phyloP scores from a whole-genome alignment of 1,140 invertebrate genomes.

The Oncopeltus fasciatus region DNA sequence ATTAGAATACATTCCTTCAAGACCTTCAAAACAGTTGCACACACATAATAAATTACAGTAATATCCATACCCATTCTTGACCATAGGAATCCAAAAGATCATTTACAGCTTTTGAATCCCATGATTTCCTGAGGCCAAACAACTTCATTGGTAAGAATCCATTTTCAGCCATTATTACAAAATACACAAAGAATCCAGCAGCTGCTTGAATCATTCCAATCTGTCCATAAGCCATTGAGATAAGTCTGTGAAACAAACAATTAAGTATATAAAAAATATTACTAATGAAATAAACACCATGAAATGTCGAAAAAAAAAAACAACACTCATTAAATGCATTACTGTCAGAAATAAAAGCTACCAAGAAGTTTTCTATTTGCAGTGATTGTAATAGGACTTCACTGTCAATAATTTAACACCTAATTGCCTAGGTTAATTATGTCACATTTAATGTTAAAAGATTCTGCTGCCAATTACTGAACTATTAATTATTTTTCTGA shows the following conservation, averaged over 20 bases:
- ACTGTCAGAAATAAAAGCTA: too few relatives aligned
- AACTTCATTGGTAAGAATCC: conserved; percentile 63
- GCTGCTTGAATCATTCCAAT: conserved; percentile 99
- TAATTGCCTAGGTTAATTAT: too few relatives aligned
- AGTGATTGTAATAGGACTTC: too few relatives aligned
- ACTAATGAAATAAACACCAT: too few relatives aligned
- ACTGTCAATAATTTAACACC: too few relatives aligned
- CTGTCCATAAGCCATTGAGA: conserved; percentile 95
- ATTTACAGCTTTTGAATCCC: conserved; percentile 92
- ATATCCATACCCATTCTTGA: conserved; percentile 93
- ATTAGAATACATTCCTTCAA: conserved; percentile 85
- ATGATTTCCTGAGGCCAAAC: conserved; percentile 82
- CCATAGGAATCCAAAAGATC: conserved; percentile 93
- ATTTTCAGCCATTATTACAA: too few relatives aligned
- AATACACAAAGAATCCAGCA: conserved; percentile 97
- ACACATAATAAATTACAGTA: not conserved
- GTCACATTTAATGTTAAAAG: too few relatives aligned
- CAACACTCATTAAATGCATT: too few relatives aligned
- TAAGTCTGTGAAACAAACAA: conserved; percentile 47
- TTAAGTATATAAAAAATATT: not conserved
- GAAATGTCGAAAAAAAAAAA: too few relatives aligned
- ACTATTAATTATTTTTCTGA: too few relatives aligned
- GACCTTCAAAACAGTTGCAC: conserved; percentile 73
- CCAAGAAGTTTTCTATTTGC: too few relatives aligned
- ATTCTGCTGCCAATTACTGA: too few relatives aligned